These are phyloP conservation scores for Mylabris sibirica DNA, from an alignment of 2,888 invertebrate species.

Conservation along the genomic window DNA sequence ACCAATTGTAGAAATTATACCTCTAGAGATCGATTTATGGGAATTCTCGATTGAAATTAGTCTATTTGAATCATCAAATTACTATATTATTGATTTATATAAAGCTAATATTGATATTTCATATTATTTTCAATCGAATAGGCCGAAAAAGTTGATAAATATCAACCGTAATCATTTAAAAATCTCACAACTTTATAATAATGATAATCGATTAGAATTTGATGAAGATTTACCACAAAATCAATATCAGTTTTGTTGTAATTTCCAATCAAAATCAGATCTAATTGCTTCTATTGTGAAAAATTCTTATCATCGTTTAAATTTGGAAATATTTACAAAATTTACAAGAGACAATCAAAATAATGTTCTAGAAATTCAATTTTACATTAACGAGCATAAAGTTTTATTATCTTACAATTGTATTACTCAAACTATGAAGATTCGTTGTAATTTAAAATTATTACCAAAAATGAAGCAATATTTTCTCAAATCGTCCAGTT, in stretches of 20 bases:
- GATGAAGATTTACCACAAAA: constrained; percentile 20
- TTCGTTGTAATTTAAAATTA: neutral
- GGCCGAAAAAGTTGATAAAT: constrained; percentile 29
- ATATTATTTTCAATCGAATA: constrained; percentile 48
- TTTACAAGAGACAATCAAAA: constrained; percentile 38
- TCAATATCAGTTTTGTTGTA: constrained; percentile 44
- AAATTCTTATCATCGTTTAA: constrained; percentile 52
- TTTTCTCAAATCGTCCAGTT: neutral
- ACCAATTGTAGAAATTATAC: constrained; percentile 30
- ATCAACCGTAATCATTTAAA: constrained; percentile 15
- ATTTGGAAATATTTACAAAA: constrained; percentile 45
- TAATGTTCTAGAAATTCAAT: constrained; percentile 2
- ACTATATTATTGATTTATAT: constrained; percentile 43
- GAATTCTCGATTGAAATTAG: constrained; percentile 42
- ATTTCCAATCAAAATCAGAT: constrained; percentile 35
- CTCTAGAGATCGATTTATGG: constrained; percentile 44
- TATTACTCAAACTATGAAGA: constrained; percentile 4
- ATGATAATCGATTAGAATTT: neutral
- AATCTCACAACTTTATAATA: neutral
- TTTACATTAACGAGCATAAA: neutral
- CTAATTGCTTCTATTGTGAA: constrained; percentile 48
- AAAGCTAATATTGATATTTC: constrained; percentile 50
- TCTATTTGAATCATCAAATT: constrained; percentile 41
- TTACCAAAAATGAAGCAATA: neutral
- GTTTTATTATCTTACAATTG: constrained; percentile 1